Evolutionary conservation across 23 tunicate genomes (phyloP), one percentile per base, ranked within the genome.

Genomic region (Diplosoma virens): DNA sequence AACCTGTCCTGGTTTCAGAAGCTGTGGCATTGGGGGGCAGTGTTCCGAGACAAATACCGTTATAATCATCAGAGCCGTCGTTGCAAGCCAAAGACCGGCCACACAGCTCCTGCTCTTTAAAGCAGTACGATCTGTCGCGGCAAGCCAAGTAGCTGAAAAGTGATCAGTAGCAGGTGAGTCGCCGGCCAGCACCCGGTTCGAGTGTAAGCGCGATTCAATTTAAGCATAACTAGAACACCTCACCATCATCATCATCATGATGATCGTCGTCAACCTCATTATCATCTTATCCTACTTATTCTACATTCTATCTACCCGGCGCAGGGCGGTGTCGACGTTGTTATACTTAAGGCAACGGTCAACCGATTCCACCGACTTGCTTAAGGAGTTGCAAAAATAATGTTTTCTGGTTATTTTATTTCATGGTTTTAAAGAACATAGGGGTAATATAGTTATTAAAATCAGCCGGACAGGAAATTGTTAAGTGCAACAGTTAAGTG

Each of bases 1-100:
- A 14, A 41, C 9, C 50, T 41, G 11, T 41, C 50, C 11, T 7
- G 14, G 50, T 41, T 41, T 41, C 14, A 41, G 11, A 9, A 41
- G 50, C 9, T 41, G 50, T 41, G 5, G 74, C 17, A 16, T 50
- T 34, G 20, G 52, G 35, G 25, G 25, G n/a, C n/a, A n/a, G n/a
- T n/a, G n/a, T 74, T 47, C 81, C 81, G 75, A 61, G 33, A 37
- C 87, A 82, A 61, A 47, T 41, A 4, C 75, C 81, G 31, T 82
- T 82, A 53, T 74, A 50, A 41, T 82, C 79, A 64, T 82, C 75
- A 0, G 87, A 82, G 67, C 81, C 65, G 66, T 82, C 87, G 4
- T 21, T 14, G 33, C 87, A 82, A 30, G 36, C 48, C 2, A 63
- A 81, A 11, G 32, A 35, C 23, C 87, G 81, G 3, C 80, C 81